Percentiles rank a stretch among this genome's conserved stretches.
Evolutionary conservation across 2,113 vertebrate genomes (phyloP).

Genomic region (Thamnaconus septentrionalis): DNA sequence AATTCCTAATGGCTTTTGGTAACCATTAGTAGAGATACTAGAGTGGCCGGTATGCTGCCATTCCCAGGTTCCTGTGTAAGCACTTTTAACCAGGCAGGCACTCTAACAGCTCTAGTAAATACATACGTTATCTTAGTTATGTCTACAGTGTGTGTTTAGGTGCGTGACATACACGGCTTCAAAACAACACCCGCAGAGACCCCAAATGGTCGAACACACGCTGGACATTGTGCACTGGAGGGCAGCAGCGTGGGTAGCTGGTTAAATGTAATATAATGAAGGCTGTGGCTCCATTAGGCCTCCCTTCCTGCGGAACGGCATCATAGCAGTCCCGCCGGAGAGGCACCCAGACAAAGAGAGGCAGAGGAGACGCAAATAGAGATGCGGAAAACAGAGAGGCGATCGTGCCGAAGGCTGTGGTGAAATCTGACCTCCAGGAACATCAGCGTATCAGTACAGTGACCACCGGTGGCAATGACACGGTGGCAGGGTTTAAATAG

Average conservation of each 20-base stretch:
- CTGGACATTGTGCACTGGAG: slow-evolving; percentile 12
- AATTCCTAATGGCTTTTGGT: slow-evolving; percentile 30
- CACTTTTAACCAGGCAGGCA: slow-evolving; percentile 28
- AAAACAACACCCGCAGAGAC: slow-evolving; percentile 14
- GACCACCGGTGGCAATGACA: background rate
- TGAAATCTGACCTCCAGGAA: slow-evolving; percentile 61
- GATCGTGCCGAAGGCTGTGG: slow-evolving; percentile 60
- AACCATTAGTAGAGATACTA: slow-evolving; percentile 12
- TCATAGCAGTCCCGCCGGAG: slow-evolving; percentile 58
- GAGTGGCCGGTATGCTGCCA: slow-evolving; percentile 18
- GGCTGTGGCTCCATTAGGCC: slow-evolving; percentile 59
- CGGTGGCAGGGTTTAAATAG: slow-evolving; percentile 17
- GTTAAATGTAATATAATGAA: slow-evolving; percentile 65
- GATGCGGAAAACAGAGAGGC: slow-evolving; percentile 22
- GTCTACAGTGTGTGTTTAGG: background rate
- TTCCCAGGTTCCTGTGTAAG: slow-evolving; percentile 11
- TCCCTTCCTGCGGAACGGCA: slow-evolving; percentile 64
- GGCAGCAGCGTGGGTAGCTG: background rate
- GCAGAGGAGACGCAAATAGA: slow-evolving; percentile 30
- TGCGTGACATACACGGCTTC: background rate
- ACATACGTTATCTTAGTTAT: slow-evolving; percentile 15
- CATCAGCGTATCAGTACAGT: slow-evolving; percentile 20
- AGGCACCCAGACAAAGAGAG: slow-evolving; percentile 29
- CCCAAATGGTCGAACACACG: slow-evolving; percentile 7
- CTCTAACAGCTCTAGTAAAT: slow-evolving; percentile 39